Evolutionary conservation across 2,888 invertebrate species (phyloP).

Genomic region (Chloroclysta siterata): DNA sequence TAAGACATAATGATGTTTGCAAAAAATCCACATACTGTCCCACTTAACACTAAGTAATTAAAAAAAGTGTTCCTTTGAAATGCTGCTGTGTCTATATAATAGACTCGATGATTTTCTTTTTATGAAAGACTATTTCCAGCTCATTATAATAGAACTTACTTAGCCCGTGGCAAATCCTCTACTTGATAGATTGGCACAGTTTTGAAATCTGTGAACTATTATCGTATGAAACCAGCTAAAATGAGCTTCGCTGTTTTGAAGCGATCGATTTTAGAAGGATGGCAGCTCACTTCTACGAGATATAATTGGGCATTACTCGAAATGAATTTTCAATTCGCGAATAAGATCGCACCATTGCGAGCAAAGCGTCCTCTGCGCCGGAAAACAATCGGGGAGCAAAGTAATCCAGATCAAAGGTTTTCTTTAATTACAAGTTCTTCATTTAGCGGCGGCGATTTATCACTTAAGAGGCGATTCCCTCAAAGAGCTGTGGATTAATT

Average conservation of each 20-base stretch:
- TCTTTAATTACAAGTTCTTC: conserved; percentile 73
- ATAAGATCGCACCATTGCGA: conserved; percentile 44
- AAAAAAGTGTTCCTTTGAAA: too few relatives aligned
- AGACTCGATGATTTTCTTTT: too few relatives aligned
- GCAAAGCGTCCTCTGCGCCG: conserved; percentile 38
- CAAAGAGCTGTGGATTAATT: conserved; percentile 79
- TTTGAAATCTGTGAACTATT: conserved; percentile 22
- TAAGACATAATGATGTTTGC: too few relatives aligned
- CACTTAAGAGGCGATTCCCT: conserved; percentile 73
- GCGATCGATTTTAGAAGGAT: neutral
- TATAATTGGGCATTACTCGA: conserved; percentile 26
- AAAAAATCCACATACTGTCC: too few relatives aligned
- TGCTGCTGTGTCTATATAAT: too few relatives aligned
- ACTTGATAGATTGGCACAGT: conserved; percentile 22
- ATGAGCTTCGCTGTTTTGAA: neutral
- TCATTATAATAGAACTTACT: neutral
- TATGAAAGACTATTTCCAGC: too few relatives aligned
- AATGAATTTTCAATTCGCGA: conserved; percentile 45
- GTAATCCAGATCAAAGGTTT: conserved; percentile 75
- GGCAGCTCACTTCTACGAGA: neutral
- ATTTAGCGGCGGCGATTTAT: conserved; percentile 72
- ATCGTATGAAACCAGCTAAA: conserved; percentile 17
- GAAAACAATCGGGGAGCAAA: conserved; percentile 57
- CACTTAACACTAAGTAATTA: too few relatives aligned
- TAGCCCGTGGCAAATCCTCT: neutral